phyloP scores from a whole-genome alignment of 2,113 vertebrate genomes.

The Jaculus jaculus region DNA sequence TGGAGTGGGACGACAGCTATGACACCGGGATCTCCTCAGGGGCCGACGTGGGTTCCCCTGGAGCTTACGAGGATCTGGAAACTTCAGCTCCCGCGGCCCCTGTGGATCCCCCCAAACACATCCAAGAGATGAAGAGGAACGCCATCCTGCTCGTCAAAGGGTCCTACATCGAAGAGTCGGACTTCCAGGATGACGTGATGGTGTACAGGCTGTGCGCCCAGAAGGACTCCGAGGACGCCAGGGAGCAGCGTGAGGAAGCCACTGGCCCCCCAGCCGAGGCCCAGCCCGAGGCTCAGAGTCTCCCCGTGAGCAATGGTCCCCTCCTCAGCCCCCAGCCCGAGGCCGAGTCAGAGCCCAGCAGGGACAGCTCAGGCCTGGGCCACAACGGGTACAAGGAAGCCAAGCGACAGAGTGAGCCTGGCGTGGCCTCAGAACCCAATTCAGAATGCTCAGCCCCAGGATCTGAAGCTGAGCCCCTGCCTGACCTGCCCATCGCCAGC shows the following conservation, averaged over 20 bases:
- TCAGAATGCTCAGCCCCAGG: slow-evolving; percentile 4
- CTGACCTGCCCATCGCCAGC: slow-evolving; percentile 61
- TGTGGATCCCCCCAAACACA: slow-evolving; percentile 90
- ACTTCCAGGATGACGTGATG: slow-evolving; percentile 97
- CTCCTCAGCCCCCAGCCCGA: slow-evolving; percentile 61
- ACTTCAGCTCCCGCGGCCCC: slow-evolving; percentile 64
- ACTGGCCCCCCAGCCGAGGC: background rate
- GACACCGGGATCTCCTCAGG: slow-evolving; percentile 90
- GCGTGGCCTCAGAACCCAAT: slow-evolving; percentile 47
- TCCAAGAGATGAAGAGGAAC: slow-evolving; percentile 95
- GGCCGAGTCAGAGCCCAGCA: background rate
- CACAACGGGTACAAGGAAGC: slow-evolving; percentile 62
- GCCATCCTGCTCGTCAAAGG: slow-evolving; percentile 94
- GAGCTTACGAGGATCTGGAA: slow-evolving; percentile 54
- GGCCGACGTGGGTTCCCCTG: slow-evolving; percentile 77
- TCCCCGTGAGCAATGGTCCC: slow-evolving; percentile 81
- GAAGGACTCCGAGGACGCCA: slow-evolving; percentile 87
- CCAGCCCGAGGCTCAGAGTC: slow-evolving; percentile 2
- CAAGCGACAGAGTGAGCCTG: slow-evolving; percentile 38
- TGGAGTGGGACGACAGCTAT: slow-evolving; percentile 98
- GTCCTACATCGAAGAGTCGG: slow-evolving; percentile 95
- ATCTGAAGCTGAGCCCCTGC: slow-evolving; percentile 74
- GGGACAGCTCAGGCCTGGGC: slow-evolving; percentile 63
- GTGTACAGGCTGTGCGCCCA: slow-evolving; percentile 94
- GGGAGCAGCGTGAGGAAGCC: background rate